These are phyloP conservation scores for Spheniscus mendiculus DNA, from an alignment of 2,113 vertebrate genomes.

Conservation along the genomic window DNA sequence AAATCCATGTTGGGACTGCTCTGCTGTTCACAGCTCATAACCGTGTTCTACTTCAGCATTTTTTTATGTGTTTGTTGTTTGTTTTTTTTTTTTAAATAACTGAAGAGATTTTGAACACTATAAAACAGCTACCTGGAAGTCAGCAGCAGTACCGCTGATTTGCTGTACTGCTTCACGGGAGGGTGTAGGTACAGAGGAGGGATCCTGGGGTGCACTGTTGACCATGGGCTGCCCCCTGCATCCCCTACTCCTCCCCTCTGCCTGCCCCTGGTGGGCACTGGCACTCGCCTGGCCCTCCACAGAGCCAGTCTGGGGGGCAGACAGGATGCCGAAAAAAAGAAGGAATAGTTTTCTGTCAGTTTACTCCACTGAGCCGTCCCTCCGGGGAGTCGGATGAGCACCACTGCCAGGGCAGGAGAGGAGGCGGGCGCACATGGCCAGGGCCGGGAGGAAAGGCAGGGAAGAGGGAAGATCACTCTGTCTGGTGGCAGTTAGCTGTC, in stretches of 20 bases:
- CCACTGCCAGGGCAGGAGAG: background rate
- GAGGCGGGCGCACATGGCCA: background rate
- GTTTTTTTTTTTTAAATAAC: background rate
- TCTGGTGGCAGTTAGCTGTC: conserved; percentile 49
- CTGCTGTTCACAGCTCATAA: background rate
- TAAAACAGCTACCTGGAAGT: background rate
- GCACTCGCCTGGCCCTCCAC: background rate
- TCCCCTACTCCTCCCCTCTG: background rate
- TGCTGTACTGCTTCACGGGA: background rate
- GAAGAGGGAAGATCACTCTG: background rate
- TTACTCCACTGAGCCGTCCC: background rate
- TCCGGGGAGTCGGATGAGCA: fast-evolving
- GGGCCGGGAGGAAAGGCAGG: background rate
- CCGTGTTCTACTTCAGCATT: background rate
- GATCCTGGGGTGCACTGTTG: fast-evolving
- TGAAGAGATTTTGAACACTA: background rate
- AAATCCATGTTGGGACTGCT: background rate
- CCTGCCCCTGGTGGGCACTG: background rate
- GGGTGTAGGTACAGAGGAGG: background rate
- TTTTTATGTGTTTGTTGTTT: background rate
- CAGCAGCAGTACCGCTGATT: fast-evolving
- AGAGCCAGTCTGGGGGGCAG: fast-evolving
- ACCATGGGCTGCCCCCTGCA: fast-evolving
- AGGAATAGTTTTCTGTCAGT: background rate
- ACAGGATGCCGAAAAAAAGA: background rate